These are phyloP conservation scores for Ganaspis brasiliensis DNA, from an alignment of 2,888 invertebrate genomes.

Conservation along the genomic window DNA sequence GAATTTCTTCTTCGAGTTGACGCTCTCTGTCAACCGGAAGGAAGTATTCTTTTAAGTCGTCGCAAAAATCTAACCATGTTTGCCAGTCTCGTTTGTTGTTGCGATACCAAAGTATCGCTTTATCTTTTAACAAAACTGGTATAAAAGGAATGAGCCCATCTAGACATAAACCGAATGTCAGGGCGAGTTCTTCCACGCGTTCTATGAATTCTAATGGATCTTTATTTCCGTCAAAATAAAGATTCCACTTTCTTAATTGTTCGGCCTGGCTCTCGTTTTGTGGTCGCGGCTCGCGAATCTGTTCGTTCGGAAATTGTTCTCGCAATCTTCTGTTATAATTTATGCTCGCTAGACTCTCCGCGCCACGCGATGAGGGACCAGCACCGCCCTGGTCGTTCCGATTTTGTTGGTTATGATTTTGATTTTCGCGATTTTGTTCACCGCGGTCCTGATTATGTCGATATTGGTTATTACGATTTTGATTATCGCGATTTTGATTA, in stretches of 20 bases:
- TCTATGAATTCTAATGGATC: not conserved
- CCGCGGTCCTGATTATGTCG: no score
- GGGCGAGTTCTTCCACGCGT: not conserved
- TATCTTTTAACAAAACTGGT: constrained; percentile 1
- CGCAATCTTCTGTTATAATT: no score
- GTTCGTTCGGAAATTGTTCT: no score
- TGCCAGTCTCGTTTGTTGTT: not conserved
- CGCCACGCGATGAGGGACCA: no score
- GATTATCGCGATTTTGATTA: no score
- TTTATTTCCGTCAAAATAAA: not conserved
- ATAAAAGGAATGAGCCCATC: not conserved
- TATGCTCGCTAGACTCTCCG: no score
- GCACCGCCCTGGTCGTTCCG: no score
- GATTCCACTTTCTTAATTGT: not conserved
- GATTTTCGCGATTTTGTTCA: no score
- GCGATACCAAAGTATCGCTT: not conserved
- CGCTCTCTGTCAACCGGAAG: not conserved
- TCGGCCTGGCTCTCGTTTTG: not conserved
- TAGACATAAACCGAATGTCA: not conserved
- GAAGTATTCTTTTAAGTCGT: not conserved
- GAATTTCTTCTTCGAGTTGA: not conserved
- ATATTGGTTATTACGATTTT: no score
- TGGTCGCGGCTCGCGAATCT: no score
- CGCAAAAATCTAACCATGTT: not conserved
- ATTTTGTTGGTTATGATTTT: no score